A percentile compares a stretch with the other conserved stretches of the same genome.
These are phyloP conservation scores for Uropetala carovei DNA, from an alignment of 2,888 invertebrate species.

Conservation along the genomic window DNA sequence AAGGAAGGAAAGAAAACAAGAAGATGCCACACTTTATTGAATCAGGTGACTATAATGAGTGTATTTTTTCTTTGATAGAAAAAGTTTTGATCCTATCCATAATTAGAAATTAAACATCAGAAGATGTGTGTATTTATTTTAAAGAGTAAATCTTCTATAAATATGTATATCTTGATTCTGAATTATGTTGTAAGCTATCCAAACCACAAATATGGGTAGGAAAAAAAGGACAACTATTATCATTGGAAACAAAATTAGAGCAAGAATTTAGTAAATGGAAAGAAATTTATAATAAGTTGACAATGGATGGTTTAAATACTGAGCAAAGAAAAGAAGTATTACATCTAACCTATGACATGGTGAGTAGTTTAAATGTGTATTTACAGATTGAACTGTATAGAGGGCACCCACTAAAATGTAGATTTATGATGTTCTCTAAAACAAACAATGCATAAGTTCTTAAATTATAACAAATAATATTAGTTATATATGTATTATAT, in stretches of 20 bases:
- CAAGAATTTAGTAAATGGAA: slow-evolving; percentile 34
- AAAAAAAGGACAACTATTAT: not conserved
- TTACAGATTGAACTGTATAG: no score
- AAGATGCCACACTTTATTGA: not conserved
- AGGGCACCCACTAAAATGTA: no score
- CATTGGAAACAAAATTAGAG: slow-evolving; percentile 27
- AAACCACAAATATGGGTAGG: slow-evolving; percentile 18
- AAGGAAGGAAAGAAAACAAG: not conserved
- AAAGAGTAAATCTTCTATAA: not conserved
- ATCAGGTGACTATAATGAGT: not conserved
- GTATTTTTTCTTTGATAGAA: not conserved
- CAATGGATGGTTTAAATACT: not conserved
- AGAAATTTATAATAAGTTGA: not conserved
- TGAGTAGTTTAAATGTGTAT: not conserved
- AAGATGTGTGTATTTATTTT: not conserved
- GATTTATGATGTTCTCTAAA: no score
- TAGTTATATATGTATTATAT: no score
- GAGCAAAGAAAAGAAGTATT: not conserved
- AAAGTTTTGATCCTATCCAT: not conserved
- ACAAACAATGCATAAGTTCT: no score
- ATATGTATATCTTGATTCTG: not conserved
- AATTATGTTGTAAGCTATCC: not conserved
- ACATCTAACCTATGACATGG: not conserved
- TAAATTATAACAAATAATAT: no score
- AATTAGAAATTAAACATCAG: not conserved